These are phyloP conservation scores for Raja brachyura DNA, from an alignment of 2,113 vertebrate species.

Conservation along the genomic window DNA sequence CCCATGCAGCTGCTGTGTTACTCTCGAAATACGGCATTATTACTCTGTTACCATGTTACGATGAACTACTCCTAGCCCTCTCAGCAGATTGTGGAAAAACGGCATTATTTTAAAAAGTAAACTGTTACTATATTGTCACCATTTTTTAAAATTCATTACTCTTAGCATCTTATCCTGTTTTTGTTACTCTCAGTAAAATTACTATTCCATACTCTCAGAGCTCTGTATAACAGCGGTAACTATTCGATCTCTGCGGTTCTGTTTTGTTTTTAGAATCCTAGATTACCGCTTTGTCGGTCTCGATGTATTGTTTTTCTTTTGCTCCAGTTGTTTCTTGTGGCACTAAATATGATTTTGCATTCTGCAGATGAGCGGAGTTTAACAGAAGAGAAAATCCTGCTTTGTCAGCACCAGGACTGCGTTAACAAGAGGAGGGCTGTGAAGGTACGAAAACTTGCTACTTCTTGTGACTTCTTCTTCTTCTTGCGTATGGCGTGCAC, in stretches of 20 bases:
- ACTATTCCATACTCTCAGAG: neutral
- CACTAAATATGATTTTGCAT: slow-evolving; percentile 41
- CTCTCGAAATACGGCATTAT: neutral
- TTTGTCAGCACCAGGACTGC: slow-evolving; percentile 75
- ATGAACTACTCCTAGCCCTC: neutral
- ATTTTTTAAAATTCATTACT: too few relatives aligned
- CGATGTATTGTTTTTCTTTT: too few relatives aligned
- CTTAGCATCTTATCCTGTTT: too few relatives aligned
- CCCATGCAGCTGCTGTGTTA: too few relatives aligned
- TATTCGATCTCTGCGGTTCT: neutral
- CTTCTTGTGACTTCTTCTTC: slow-evolving; percentile 23
- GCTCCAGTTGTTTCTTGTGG: neutral
- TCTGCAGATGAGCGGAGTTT: slow-evolving; percentile 68
- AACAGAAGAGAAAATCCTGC: slow-evolving; percentile 66
- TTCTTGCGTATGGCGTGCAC: too few relatives aligned
- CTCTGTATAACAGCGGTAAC: neutral
- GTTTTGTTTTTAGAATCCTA: neutral
- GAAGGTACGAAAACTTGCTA: slow-evolving; percentile 63
- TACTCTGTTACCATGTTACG: neutral
- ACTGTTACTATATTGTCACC: neutral
- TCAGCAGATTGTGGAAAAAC: neutral
- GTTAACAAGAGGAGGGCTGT: slow-evolving; percentile 62
- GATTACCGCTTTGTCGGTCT: neutral
- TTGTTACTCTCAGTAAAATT: neutral
- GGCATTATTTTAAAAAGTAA: too few relatives aligned